phyloP scores from a whole-genome alignment of 2,888 invertebrate species.

The Fragum fragum region DNA sequence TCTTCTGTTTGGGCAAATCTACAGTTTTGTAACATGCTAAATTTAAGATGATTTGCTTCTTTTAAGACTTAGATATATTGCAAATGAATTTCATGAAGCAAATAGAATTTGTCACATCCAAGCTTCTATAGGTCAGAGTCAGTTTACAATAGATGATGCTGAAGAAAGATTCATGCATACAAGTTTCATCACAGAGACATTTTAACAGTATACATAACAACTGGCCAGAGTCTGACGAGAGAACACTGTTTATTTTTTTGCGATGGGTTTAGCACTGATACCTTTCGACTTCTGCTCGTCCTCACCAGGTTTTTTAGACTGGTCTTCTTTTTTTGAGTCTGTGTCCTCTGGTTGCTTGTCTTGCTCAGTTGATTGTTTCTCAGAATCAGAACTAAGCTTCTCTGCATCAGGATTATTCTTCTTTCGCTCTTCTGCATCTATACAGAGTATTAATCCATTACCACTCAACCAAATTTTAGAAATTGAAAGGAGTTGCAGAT shows the following conservation, averaged over 20 bases:
- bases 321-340: constrained; percentile 10
- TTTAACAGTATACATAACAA: constrained; percentile 10
- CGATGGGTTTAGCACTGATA: constrained; percentile 43
- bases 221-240: constrained; percentile 10
- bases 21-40: no score
- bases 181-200: constrained; percentile 29
- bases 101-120: neutral
- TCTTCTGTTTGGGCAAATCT: no score
- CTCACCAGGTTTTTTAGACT: constrained; percentile 23
- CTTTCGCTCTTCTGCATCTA: constrained; percentile 65
- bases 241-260: constrained; percentile 21
- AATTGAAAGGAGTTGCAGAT: no score
- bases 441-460: no score
- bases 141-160: neutral
- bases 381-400: constrained; percentile 41
- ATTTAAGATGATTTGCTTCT: no score
- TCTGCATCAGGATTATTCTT: constrained; percentile 46
- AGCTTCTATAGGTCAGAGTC: neutral
- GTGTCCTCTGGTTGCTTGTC: constrained; percentile 12
- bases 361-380: constrained; percentile 36
- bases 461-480: no score
- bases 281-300: constrained; percentile 52
- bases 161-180: constrained; percentile 22
- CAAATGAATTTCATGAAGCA: no score
- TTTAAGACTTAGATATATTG: no score